Percentiles rank a stretch among this genome's conserved stretches.
These are phyloP conservation scores for Boleophthalmus pectinirostris DNA, from an alignment of 2,113 vertebrate species.

Conservation along the genomic window DNA sequence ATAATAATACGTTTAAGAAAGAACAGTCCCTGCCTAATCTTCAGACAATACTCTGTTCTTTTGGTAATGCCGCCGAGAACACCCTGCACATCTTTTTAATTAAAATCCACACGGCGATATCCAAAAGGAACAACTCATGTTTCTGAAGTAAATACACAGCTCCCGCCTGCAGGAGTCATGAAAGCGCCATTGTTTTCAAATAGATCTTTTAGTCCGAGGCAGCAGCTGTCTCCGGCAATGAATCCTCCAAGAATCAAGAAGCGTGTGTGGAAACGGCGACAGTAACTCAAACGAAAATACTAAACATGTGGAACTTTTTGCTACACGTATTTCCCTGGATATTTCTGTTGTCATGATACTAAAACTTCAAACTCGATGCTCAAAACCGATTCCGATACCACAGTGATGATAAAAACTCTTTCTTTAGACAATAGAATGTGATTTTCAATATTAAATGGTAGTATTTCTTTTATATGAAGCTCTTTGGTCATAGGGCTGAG, in stretches of 20 bases:
- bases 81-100: constrained; percentile 5
- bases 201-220: constrained; percentile 22
- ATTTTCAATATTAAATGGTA: no score
- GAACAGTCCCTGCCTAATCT: background rate
- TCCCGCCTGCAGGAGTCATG: background rate
- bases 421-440: no score
- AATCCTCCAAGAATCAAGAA: constrained; percentile 7
- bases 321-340: background rate
- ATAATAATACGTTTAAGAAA: constrained; percentile 17
- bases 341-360: no score
- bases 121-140: background rate
- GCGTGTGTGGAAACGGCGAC: constrained; percentile 14
- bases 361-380: no score
- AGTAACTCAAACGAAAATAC: constrained; percentile 14
- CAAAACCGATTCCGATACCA: no score
- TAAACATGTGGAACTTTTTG: constrained; percentile 20
- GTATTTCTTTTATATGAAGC: no score
- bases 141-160: background rate
- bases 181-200: constrained; percentile 14
- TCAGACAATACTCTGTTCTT: background rate
- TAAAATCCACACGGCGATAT: background rate
- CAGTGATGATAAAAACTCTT: no score
- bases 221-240: constrained; percentile 25
- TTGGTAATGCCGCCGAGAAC: background rate
- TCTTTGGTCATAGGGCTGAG: no score